These are phyloP conservation scores for Diprion similis DNA, from an alignment of 1,140 invertebrate species.

Conservation along the genomic window DNA sequence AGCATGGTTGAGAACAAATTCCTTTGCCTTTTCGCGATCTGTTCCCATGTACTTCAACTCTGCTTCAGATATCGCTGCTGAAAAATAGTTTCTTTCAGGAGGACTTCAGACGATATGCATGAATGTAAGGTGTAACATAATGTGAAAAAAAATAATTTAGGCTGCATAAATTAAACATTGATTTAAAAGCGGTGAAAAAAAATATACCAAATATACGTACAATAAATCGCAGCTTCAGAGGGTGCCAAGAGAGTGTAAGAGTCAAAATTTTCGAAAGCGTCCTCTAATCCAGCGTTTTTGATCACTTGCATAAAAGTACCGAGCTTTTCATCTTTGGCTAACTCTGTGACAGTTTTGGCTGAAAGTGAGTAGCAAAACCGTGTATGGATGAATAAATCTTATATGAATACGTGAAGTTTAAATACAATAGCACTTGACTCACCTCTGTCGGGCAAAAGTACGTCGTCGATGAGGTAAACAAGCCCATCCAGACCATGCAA, in stretches of 20 bases:
- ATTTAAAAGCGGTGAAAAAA: slow-evolving; percentile 12
- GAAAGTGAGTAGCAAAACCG: slow-evolving; percentile 24
- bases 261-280: slow-evolving; percentile 52
- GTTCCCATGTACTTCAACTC: slow-evolving; percentile 44
- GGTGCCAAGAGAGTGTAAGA: slow-evolving; percentile 65
- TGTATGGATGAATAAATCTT: background rate
- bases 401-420: background rate
- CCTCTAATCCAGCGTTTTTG: slow-evolving; percentile 54
- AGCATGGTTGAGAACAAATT: slow-evolving; percentile 54
- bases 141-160: slow-evolving; percentile 2
- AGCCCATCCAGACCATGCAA: slow-evolving; percentile 57
- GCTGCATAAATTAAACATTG: slow-evolving; percentile 10
- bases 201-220: slow-evolving; percentile 36
- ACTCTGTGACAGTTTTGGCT: slow-evolving; percentile 56
- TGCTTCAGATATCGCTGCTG: slow-evolving; percentile 46
- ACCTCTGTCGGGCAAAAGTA: slow-evolving; percentile 60
- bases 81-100: background rate
- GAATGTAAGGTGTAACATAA: background rate
- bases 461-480: slow-evolving; percentile 55
- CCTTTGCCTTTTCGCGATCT: slow-evolving; percentile 49
- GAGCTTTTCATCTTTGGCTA: slow-evolving; percentile 48
- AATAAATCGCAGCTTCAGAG: slow-evolving; percentile 61
- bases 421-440: slow-evolving; percentile 14
- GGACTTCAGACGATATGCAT: no score
- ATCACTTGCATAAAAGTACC: slow-evolving; percentile 54